phyloP scores from a whole-genome alignment of 2,113 vertebrate species.

The Silurus glanis region DNA sequence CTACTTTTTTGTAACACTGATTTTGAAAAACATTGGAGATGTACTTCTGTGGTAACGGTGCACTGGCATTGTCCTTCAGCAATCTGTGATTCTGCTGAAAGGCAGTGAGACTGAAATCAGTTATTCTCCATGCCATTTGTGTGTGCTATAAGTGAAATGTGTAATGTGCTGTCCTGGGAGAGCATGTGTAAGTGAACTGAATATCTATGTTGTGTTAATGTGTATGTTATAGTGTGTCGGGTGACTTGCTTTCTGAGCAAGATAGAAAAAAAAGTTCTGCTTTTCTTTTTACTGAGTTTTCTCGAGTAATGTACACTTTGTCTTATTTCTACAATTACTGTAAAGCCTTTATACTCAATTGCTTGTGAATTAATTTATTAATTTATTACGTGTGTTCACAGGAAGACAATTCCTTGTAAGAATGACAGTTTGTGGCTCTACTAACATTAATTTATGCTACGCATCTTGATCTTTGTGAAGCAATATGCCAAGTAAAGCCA shows the following conservation, averaged over 20 bases:
- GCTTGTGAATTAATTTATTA: constrained; percentile 98
- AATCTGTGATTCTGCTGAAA: constrained; percentile 58
- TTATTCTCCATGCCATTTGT: constrained; percentile 54
- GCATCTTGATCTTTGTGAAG: constrained; percentile 72
- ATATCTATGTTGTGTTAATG: constrained; percentile 67
- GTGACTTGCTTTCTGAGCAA: constrained; percentile 53
- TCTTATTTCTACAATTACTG: constrained; percentile 75
- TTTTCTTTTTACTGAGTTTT: constrained; percentile 56
- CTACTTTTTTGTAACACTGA: constrained; percentile 33
- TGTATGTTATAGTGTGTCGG: constrained; percentile 64
- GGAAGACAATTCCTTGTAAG: constrained; percentile 67
- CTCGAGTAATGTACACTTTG: constrained; percentile 62
- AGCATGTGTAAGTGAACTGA: constrained; percentile 60
- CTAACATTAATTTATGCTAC: constrained; percentile 76
- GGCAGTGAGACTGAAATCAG: constrained; percentile 58
- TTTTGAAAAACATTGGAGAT: constrained; percentile 47
- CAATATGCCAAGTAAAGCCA: constrained; percentile 72
- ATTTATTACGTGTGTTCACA: constrained; percentile 89
- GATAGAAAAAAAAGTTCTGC: constrained; percentile 44
- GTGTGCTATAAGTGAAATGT: constrained; percentile 63
- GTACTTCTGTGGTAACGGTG: constrained; percentile 50
- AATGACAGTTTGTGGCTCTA: constrained; percentile 59
- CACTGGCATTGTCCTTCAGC: constrained; percentile 47
- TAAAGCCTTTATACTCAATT: constrained; percentile 79
- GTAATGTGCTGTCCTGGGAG: constrained; percentile 71